phyloP scores from a whole-genome alignment of 2,113 vertebrate genomes.

The Corythoichthys haematopterus region DNA sequence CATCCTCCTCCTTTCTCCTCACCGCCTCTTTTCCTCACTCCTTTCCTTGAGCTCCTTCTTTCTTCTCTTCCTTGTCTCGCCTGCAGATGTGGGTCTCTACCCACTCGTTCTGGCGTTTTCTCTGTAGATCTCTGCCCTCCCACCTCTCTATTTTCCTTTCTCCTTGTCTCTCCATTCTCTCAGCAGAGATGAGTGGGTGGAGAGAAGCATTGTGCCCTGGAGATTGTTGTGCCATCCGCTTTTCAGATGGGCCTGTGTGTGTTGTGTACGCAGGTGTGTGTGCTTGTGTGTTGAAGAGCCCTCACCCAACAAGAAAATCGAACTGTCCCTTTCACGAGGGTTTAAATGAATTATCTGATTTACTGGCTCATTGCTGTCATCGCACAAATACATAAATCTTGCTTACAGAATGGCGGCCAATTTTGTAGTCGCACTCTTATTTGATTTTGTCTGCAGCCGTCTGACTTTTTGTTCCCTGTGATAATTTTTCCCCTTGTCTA shows the following conservation, averaged over 20 bases:
- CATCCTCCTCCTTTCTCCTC: conserved; percentile 22
- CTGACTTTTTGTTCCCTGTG: conserved; percentile 9
- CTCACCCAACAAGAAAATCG: conserved; percentile 30
- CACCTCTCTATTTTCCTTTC: conserved; percentile 26
- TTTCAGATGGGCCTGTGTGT: conserved; percentile 29
- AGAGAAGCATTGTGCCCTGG: conserved; percentile 59
- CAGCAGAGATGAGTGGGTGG: conserved; percentile 63
- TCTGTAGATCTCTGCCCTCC: conserved; percentile 18
- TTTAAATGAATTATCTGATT: conserved; percentile 39
- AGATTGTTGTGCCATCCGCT: conserved; percentile 59
- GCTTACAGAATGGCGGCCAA: conserved; percentile 49
- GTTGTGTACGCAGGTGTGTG: conserved; percentile 8
- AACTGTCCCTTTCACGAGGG: conserved; percentile 21
- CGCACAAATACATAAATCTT: conserved; percentile 48
- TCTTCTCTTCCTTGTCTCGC: conserved; percentile 18
- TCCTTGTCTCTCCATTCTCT: conserved; percentile 40
- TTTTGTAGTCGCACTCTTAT: conserved; percentile 31
- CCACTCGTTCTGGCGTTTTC: conserved; percentile 9
- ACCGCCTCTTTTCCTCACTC: conserved; percentile 10
- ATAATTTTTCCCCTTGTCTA: background rate
- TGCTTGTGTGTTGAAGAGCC: conserved; percentile 9
- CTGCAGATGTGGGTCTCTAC: conserved; percentile 12
- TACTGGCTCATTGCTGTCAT: conserved; percentile 32
- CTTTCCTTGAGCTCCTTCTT: conserved; percentile 19
- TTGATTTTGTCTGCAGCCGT: conserved; percentile 18